phyloP scores from a whole-genome alignment of 1,140 invertebrate genomes.

The Panagrolaimus sp. region DNA sequence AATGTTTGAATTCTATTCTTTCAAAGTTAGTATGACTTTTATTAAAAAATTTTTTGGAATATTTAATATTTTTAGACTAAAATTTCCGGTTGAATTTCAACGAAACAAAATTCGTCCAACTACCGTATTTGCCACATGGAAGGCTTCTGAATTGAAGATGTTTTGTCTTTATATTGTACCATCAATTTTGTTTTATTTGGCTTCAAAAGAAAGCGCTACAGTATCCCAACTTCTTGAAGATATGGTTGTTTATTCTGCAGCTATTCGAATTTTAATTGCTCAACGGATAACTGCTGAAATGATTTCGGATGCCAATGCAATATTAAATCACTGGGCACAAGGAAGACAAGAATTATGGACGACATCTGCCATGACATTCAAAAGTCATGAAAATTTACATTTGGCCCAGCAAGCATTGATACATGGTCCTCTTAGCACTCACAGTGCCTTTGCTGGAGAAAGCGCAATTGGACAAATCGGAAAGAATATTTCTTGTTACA shows the following conservation, averaged over 20 bases:
- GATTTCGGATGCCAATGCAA: no score
- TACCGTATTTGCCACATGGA: not conserved
- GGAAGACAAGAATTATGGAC: not conserved
- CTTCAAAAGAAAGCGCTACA: not conserved
- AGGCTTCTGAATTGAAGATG: not conserved
- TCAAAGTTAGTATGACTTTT: not conserved
- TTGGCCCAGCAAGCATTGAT: not conserved
- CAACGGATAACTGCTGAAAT: not conserved
- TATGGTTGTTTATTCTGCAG: not conserved
- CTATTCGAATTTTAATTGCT: not conserved
- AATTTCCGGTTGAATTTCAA: not conserved
- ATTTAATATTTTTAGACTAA: not conserved
- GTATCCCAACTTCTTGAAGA: not conserved
- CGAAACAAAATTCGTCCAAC: not conserved
- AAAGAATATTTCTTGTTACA: not conserved
- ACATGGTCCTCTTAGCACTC: not conserved
- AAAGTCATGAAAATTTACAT: not conserved
- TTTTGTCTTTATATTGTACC: not conserved
- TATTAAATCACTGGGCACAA: no score
- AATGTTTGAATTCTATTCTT: not conserved
- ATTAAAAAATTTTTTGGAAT: not conserved
- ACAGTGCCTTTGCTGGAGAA: slow-evolving; percentile 3
- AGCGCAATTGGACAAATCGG: not conserved
- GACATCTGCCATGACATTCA: not conserved
- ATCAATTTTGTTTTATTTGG: not conserved